phyloP scores from a whole-genome alignment of 2,113 vertebrate species.

The Willisornis vidua region DNA sequence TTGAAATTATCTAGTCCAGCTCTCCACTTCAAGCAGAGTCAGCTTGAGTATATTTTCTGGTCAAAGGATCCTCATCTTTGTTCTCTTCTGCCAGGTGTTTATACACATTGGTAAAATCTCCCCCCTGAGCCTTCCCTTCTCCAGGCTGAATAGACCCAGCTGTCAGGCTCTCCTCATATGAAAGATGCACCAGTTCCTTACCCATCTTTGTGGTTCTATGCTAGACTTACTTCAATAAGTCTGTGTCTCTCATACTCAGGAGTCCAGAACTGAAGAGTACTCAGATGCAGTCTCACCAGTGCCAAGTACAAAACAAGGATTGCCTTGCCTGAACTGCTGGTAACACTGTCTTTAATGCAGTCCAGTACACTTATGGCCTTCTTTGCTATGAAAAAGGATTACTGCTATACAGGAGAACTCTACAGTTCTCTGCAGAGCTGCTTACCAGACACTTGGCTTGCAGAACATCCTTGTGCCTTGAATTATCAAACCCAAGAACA shows the following conservation, averaged over 20 bases:
- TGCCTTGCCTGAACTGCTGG: not conserved
- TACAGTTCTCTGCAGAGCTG: not conserved
- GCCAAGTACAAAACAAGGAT: not conserved
- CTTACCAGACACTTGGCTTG: not conserved
- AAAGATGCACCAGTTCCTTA: not conserved
- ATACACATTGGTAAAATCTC: not conserved
- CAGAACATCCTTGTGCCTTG: not conserved
- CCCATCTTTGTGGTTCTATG: not conserved
- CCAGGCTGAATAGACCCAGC: not conserved
- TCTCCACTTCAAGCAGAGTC: not conserved
- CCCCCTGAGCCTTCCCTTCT: not conserved
- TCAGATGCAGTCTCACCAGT: not conserved
- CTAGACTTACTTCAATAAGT: not conserved
- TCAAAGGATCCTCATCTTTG: not conserved
- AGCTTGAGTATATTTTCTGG: not conserved
- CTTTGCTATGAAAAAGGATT: not conserved
- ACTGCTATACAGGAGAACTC: not conserved
- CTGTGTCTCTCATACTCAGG: not conserved
- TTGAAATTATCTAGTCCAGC: not conserved
- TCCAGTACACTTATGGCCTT: not conserved
- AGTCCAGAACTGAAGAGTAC: not conserved
- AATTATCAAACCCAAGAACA: not conserved
- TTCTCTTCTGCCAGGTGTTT: not conserved
- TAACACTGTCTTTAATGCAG: not conserved
- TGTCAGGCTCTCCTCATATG: rapidly evolving